Evolutionary conservation across 2,797 vertebrate genomes (phyloP), one percentile per base, ranked within the genome.

Genomic region (Acanthurus lineatus): DNA sequence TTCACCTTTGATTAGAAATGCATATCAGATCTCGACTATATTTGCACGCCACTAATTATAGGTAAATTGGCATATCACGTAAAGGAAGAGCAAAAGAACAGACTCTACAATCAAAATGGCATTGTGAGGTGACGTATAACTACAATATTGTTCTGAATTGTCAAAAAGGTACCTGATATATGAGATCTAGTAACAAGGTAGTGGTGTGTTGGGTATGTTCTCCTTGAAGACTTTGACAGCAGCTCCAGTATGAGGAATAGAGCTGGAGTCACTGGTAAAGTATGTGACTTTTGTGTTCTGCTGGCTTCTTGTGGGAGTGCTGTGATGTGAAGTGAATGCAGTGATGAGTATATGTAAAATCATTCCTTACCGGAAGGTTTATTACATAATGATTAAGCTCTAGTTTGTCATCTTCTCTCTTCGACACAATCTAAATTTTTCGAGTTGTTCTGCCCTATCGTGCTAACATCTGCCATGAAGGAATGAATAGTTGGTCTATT

Each of bases 311-410:
- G 75, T 76, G 48, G 44, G 47, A 81, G 64, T 81, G 63, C 35
- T 69, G 78, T 87, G 32, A 82, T 54, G 63, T 85, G 42, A 80
- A 76, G 67, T 85, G 47, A 86, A 77, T 48, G 66, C 73, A 69
- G 61, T 51, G 64, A 75, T 74, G 56, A 66, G 35, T 67, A 79
- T 57, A 63, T 73, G 59, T 57, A 62, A 48, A 84, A 54, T 56
- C 28, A 16, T 79, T 76, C 22, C 52, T 78, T 47, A 49, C 47
- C 40, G 19, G 57, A 77, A 53, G 49, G 72, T 73, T 84, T 66
- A 61, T 61, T n/a, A 65, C 48, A 73, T 8, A 35, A 74, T 60
- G 63, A 66, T 15, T 53, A 70, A 20, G 68, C 20, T 68, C 81
- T 81, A 65, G 73, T 75, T 59, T 25, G 51, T 61, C 53, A 71